Evolutionary conservation across 2,888 invertebrate genomes (phyloP).

Genomic region (Aphelenchoides bicaudatus): DNA sequence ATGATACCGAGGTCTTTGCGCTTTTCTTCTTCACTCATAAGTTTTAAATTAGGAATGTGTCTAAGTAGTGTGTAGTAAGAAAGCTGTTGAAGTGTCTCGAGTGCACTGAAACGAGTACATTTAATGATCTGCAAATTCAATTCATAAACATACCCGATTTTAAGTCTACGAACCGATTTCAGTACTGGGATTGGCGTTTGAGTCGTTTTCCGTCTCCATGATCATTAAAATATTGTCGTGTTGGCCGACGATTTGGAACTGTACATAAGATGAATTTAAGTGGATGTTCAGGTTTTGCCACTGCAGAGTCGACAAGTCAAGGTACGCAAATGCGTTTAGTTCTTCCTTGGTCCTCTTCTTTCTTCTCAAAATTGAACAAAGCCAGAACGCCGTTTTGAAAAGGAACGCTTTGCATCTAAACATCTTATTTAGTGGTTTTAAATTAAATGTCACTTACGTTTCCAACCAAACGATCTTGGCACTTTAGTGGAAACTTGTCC

Average conservation of each 20-base stretch:
- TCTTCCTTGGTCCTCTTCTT: too few species aligned
- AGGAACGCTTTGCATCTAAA: too few species aligned
- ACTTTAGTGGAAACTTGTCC: conserved; percentile 3
- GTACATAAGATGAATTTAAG: background rate
- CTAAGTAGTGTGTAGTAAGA: background rate
- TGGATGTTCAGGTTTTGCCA: conserved; percentile 3
- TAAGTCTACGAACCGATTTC: background rate
- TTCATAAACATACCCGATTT: conserved; percentile 6
- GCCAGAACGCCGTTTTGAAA: too few species aligned
- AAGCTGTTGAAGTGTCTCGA: conserved; percentile 7
- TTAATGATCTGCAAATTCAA: too few species aligned
- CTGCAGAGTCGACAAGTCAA: conserved; percentile 1
- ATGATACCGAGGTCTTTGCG: too few species aligned
- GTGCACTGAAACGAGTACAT: background rate
- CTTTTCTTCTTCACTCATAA: background rate
- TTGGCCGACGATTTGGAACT: conserved; percentile 8
- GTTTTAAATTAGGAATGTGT: background rate
- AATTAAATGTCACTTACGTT: background rate
- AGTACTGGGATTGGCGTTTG: background rate
- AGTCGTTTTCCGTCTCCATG: background rate
- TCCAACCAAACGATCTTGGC: conserved; percentile 2
- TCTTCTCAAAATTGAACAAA: too few species aligned
- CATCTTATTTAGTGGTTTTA: too few species aligned
- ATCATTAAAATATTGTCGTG: background rate
- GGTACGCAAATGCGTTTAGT: conserved; percentile 1